Base-by-base conservation (phyloP, 2,797 vertebrate genomes). In the Sebastes wilsoni region DNA sequence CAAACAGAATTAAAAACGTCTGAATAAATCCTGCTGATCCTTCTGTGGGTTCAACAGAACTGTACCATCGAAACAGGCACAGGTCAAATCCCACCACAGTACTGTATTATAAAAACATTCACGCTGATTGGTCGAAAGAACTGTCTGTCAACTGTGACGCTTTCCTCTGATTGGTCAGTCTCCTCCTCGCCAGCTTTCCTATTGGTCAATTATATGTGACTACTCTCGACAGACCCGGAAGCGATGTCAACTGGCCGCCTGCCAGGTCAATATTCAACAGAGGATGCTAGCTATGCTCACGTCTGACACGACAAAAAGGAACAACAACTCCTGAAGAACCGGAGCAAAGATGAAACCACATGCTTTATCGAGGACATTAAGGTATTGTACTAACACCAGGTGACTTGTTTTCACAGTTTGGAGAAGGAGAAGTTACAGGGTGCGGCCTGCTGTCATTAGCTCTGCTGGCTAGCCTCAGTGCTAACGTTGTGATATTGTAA, bases 361-460 rank as follows among this genome's bases (percentile, higher is more conserved):
- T 49, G 68, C 56, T 68, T 60, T 59, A 66, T 66, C 68, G 61
- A 67, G 20, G 77, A 83, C 59, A 59, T 61, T 80, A 66, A 92
- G 94, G 94, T 95, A 92, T 20, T 25, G 75, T 3, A 23, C 66
- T 0, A 6, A 1, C 46, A 59, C 4, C 12, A 0, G 6, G 2
- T 10, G 23, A 20, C 49, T 73, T 83, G 14, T 71, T 82, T 72
- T 82, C 10, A 42, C 38, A 25, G 7, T 82, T 79, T 61, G 12
- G 22, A 54, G 34, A 67, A 32, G 10, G 61, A 75, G 67, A 89
- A 87, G 84, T 87, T 82, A 56, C 1, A 79, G 92, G 92, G 91
- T 67, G 93, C 92, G 93, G 93, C 92, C 94, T 91, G 78, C 70
- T 87, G 84, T 88, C 82, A 76, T 75, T 92, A 95, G 90, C 91